Conservation (phyloP, 2,888 invertebrate genomes). For the Diabrotica balteata region DNA sequence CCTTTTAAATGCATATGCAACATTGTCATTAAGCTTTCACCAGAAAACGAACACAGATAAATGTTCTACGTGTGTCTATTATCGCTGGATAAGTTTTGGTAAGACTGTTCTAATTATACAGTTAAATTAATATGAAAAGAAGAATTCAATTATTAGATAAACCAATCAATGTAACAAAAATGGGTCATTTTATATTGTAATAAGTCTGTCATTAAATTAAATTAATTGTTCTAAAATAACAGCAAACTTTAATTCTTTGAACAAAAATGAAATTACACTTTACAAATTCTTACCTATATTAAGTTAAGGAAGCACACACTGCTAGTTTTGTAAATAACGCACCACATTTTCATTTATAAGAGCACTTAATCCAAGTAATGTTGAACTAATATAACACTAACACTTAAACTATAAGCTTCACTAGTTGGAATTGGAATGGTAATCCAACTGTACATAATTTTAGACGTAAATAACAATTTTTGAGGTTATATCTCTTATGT, state of each 20-base stretch:
- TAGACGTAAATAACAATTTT: slow-evolving; percentile 32
- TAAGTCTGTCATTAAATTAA: slow-evolving; percentile 12
- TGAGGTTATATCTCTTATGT: slow-evolving; percentile 41
- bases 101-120: neutral
- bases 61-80: no score
- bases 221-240: slow-evolving; percentile 1
- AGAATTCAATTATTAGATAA: slow-evolving; percentile 2
- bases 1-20: no score
- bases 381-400: slow-evolving; percentile 27
- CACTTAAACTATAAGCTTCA: slow-evolving; percentile 29
- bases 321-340: slow-evolving; percentile 25
- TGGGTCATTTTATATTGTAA: slow-evolving; percentile 19
- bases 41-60: no score
- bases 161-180: slow-evolving; percentile 10
- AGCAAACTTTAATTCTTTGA: neutral
- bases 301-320: slow-evolving; percentile 28
- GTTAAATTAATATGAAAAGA: neutral
- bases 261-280: neutral
- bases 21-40: no score
- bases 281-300: slow-evolving; percentile 31
- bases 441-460: slow-evolving; percentile 33
- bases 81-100: no score
- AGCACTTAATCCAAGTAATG: slow-evolving; percentile 36
- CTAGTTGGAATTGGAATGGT: slow-evolving; percentile 38
- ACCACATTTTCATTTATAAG: slow-evolving; percentile 33